phyloP scores from a whole-genome alignment of 2,888 invertebrate genomes.

The Yponomeuta sedellus region DNA sequence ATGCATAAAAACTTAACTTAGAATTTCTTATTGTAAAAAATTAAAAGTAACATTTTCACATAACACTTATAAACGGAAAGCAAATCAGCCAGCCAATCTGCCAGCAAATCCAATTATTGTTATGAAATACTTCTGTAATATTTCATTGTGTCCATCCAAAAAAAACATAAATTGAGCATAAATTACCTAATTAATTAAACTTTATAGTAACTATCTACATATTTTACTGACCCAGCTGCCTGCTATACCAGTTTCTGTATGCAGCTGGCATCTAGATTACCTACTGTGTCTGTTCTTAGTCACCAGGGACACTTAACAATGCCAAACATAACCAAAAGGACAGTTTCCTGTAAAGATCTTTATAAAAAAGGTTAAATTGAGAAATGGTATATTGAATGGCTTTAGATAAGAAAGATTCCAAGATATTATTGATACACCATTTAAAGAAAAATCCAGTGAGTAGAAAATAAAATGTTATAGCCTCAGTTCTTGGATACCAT shows the following conservation, averaged over 20 bases:
- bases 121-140: no score
- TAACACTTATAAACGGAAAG: no score
- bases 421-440: background rate
- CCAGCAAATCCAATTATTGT: no score
- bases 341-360: background rate
- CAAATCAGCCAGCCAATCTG: no score
- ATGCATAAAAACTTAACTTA: no score
- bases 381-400: background rate
- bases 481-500: no score
- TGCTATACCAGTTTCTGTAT: constrained; percentile 34
- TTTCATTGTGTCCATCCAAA: no score
- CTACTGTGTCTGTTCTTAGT: background rate
- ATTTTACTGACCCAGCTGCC: background rate
- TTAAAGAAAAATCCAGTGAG: background rate
- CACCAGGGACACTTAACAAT: background rate
- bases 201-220: background rate
- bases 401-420: background rate
- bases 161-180: no score
- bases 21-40: no score
- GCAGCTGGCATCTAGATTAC: constrained; percentile 36
- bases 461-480: no score
- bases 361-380: background rate
- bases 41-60: no score
- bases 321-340: background rate
- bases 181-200: background rate